Evolutionary conservation across 2,888 invertebrate species (phyloP), one percentile per base, ranked within the genome.

Genomic region (Bellardia pandia): DNA sequence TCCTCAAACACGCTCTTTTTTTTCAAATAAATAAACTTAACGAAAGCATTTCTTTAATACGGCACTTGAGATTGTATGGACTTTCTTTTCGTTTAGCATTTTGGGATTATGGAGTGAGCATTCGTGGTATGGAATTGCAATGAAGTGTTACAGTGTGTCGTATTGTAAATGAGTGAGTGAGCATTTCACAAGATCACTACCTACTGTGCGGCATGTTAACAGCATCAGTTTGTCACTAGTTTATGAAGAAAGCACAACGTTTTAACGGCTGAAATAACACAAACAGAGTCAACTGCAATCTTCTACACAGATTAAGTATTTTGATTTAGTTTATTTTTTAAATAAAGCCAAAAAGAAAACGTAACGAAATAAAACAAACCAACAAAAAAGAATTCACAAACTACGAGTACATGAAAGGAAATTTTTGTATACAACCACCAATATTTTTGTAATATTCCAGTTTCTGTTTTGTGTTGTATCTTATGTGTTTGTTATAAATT

Each of bases 201-300:
- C 77, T 78, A 62, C 45, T 74, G 71, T 74, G 77, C 30, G 62
- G 58, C 23, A 42, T 66, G 78, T 78, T 64, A 85, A 58, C 87
- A 87, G 87, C 87, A 87, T 87, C 87, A 87, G 85, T 87, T 85
- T 85, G 87, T 85, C 85, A 87, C 81, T 74, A 75, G 87, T 79
- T 78, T 40, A 75, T 33, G 33, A 85, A 82, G 87, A 81, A 85
- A 78, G 75, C 87, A 87, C 87, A 82, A 82, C 87, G 75, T 80
- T 37, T 78, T 60, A 64, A 76, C 81, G 74, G 69, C 62, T 81
- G 45, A 77, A 48, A 53, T 42, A 40, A 16, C 33, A 33, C 76
- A 60, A 60, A 69, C 30, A 75, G 48, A 68, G 7, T 53, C 48
- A 60, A n/a, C 66, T 23, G 16, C 45, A 56, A 45, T 23, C 45